Conservation (phyloP, 2,797 vertebrate species). For the Salarias fasciatus region DNA sequence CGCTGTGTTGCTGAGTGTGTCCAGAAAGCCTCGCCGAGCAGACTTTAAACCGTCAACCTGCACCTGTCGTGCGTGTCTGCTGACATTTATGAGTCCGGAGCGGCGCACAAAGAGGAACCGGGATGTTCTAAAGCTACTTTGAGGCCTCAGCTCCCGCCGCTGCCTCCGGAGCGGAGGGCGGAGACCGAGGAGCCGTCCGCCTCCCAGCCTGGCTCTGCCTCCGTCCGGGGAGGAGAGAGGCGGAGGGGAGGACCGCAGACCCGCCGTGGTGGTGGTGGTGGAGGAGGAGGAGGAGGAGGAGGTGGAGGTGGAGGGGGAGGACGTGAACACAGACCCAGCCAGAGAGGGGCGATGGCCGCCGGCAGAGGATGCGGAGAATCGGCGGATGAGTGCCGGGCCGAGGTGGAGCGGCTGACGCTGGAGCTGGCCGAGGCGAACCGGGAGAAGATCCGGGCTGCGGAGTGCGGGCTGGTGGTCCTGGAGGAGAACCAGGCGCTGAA, state of each 20-base stretch:
- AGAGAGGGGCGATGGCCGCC: slow-evolving; percentile 81
- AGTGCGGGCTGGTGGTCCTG: slow-evolving; percentile 96
- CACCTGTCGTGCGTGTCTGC: background rate
- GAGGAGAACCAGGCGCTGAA: slow-evolving; percentile 98
- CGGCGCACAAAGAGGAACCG: too few relatives aligned
- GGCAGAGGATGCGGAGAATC: slow-evolving; percentile 84
- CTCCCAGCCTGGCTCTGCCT: slow-evolving; percentile 49
- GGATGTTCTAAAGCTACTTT: too few relatives aligned
- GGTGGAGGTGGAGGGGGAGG: slow-evolving; percentile 9
- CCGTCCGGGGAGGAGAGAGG: slow-evolving; percentile 45
- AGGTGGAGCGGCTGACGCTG: slow-evolving; percentile 90
- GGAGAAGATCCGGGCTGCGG: slow-evolving; percentile 96
- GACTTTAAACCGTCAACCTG: slow-evolving; percentile 16
- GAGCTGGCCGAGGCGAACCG: slow-evolving; percentile 95
- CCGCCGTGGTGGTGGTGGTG: background rate
- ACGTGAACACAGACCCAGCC: slow-evolving; percentile 5
- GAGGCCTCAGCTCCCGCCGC: background rate
- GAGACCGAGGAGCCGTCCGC: slow-evolving; percentile 69
- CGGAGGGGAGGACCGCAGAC: slow-evolving; percentile 35
- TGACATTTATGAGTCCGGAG: background rate
- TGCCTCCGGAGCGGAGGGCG: slow-evolving; percentile 34
- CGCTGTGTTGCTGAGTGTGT: slow-evolving; percentile 47
- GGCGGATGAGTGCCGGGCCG: slow-evolving; percentile 90
- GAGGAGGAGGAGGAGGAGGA: slow-evolving; percentile 7
- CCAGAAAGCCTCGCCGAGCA: slow-evolving; percentile 32